Evolutionary conservation across 2,797 vertebrate genomes (phyloP).

Genomic region (Arremon aurantiirostris): DNA sequence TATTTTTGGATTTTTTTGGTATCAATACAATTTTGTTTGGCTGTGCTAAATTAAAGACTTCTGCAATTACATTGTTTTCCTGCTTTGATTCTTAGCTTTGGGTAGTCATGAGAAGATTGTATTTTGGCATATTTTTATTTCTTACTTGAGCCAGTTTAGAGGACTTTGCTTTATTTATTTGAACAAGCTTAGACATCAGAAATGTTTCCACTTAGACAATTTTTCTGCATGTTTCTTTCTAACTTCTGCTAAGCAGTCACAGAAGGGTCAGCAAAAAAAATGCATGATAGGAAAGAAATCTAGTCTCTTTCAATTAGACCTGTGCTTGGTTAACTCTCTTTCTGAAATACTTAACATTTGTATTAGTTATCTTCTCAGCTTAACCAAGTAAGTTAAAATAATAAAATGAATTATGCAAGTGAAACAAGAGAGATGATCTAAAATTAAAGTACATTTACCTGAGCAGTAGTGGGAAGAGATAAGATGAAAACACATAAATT

Average conservation of each 20-base stretch:
- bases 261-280: slow-evolving; percentile 18
- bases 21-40: background rate
- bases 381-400: slow-evolving; percentile 36
- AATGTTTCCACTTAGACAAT: background rate
- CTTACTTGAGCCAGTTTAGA: background rate
- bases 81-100: background rate
- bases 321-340: slow-evolving; percentile 19
- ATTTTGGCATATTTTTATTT: background rate
- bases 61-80: background rate
- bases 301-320: slow-evolving; percentile 34
- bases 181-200: background rate
- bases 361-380: slow-evolving; percentile 53
- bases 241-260: slow-evolving; percentile 37
- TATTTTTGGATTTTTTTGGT: background rate
- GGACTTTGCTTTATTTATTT: slow-evolving; percentile 4
- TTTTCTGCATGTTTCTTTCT: slow-evolving; percentile 31
- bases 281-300: background rate
- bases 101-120: background rate
- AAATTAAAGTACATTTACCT: slow-evolving; percentile 21
- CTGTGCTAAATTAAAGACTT: background rate
- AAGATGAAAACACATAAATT: slow-evolving; percentile 38
- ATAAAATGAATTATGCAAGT: slow-evolving; percentile 20
- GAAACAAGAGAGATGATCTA: background rate
- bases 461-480: background rate
- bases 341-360: slow-evolving; percentile 32